A percentile compares a stretch with the other conserved stretches of the same genome.
Conservation (phyloP, 2,113 vertebrate species). For the Chitala chitala region DNA sequence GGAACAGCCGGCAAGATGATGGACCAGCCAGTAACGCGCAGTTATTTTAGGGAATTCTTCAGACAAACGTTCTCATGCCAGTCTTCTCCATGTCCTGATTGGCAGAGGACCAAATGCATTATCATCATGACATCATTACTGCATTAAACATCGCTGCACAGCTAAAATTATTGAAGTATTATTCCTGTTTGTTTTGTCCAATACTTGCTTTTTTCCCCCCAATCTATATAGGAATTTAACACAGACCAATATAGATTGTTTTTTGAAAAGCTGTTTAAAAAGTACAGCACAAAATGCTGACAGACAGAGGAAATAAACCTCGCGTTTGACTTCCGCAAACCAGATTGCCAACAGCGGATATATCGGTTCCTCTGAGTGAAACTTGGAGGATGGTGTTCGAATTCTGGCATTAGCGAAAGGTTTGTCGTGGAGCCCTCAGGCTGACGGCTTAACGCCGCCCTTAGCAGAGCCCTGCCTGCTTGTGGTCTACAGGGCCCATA, state of each 20-base stretch:
- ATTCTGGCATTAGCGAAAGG: not conserved
- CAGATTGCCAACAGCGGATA: not conserved
- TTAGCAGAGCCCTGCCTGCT: not conserved
- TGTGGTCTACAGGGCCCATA: not conserved
- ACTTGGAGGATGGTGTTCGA: not conserved
- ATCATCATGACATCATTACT: not conserved
- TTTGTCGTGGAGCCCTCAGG: not conserved
- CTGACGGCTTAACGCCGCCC: not conserved
- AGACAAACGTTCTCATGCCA: no score
- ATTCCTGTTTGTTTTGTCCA: not conserved
- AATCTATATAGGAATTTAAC: not conserved
- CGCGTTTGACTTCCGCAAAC: not conserved
- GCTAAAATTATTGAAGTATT: not conserved
- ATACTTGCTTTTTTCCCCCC: not conserved
- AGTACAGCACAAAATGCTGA: not conserved
- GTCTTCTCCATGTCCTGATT: no score
- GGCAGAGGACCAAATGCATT: not conserved
- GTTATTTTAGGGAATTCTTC: not conserved
- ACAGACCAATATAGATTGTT: not conserved
- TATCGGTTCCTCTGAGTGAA: not conserved
- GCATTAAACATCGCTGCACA: not conserved
- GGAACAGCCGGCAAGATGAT: not conserved
- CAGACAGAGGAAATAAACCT: not conserved
- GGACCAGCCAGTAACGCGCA: not conserved
- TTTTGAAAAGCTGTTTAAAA: not conserved